Percentiles rank a stretch among this genome's conserved stretches.
Conservation (phyloP, 2,888 invertebrate species). For the Melanophora roralis region DNA sequence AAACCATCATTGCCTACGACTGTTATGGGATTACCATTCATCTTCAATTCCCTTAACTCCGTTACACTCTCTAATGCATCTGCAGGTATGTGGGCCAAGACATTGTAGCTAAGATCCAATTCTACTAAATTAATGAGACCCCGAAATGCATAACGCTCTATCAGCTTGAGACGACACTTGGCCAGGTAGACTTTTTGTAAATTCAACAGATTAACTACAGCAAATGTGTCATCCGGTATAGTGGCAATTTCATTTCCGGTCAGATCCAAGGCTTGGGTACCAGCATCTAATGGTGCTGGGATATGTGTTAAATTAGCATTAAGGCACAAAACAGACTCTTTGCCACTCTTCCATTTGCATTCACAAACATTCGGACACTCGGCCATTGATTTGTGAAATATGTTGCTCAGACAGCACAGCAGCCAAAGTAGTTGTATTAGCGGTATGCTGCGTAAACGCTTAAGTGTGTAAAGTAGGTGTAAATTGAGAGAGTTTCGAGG, state of each 20-base stretch:
- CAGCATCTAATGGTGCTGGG: slow-evolving; percentile 85
- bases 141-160: slow-evolving; percentile 86
- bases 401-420: slow-evolving; percentile 69
- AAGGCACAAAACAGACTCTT: slow-evolving; percentile 89
- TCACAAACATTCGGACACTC: slow-evolving; percentile 88
- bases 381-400: slow-evolving; percentile 75
- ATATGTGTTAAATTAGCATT: slow-evolving; percentile 86
- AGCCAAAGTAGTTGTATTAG: slow-evolving; percentile 70
- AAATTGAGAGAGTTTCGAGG: slow-evolving; percentile 13
- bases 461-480: slow-evolving; percentile 47
- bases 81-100: slow-evolving; percentile 83
- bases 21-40: slow-evolving; percentile 86
- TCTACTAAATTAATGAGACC: slow-evolving; percentile 89
- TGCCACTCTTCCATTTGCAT: slow-evolving; percentile 93
- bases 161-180: slow-evolving; percentile 82
- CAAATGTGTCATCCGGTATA: slow-evolving; percentile 86
- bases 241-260: slow-evolving; percentile 84
- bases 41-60: slow-evolving; percentile 85
- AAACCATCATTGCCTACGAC: slow-evolving; percentile 85
- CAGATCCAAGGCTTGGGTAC: slow-evolving; percentile 88
- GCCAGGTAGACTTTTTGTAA: slow-evolving; percentile 88
- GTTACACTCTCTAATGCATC: slow-evolving; percentile 85
- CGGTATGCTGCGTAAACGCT: slow-evolving; percentile 65
- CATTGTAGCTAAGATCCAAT: slow-evolving; percentile 87
- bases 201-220: slow-evolving; percentile 85